A percentile compares a stretch with the other conserved stretches of the same genome.
These are phyloP conservation scores for Dolichoris vasculosae DNA, from an alignment of 1,140 invertebrate genomes.

Conservation along the genomic window DNA sequence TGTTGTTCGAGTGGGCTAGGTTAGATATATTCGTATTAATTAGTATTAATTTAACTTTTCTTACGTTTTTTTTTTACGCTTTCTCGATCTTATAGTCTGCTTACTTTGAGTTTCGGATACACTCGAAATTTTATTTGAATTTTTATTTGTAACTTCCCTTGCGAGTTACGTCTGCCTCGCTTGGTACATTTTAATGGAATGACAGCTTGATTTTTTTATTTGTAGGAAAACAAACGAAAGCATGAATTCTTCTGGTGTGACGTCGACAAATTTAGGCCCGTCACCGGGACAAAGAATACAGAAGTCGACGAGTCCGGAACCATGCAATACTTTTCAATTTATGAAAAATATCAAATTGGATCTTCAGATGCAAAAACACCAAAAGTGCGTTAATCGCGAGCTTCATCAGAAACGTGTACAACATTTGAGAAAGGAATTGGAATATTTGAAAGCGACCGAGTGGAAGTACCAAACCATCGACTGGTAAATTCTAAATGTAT, in stretches of 20 bases:
- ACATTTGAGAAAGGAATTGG: slow-evolving; percentile 79
- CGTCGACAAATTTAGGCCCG: slow-evolving; percentile 64
- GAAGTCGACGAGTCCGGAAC: slow-evolving; percentile 67
- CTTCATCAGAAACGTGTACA: slow-evolving; percentile 79
- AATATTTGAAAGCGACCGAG: slow-evolving; percentile 80
- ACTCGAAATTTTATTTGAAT: too few species aligned
- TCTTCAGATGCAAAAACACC: slow-evolving; percentile 67
- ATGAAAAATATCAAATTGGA: slow-evolving; percentile 70
- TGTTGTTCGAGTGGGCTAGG: not conserved
- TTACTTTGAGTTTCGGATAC: too few species aligned
- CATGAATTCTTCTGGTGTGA: slow-evolving; percentile 68
- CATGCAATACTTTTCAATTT: slow-evolving; percentile 66
- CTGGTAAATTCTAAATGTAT: slow-evolving; percentile 55
- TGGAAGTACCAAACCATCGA: slow-evolving; percentile 80
- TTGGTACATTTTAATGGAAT: not conserved
- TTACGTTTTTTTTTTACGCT: not conserved
- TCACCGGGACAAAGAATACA: slow-evolving; percentile 64
- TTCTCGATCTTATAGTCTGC: not conserved
- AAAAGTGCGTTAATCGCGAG: slow-evolving; percentile 68
- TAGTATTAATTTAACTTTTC: too few species aligned
- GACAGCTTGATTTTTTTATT: not conserved
- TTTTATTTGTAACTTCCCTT: not conserved
- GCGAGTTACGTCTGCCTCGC: not conserved
- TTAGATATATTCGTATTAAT: too few species aligned
- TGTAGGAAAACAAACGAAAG: slow-evolving; percentile 55